These are phyloP conservation scores for Platygyra sinensis DNA, from an alignment of 64 coral and sea anemone species.

Conservation along the genomic window DNA sequence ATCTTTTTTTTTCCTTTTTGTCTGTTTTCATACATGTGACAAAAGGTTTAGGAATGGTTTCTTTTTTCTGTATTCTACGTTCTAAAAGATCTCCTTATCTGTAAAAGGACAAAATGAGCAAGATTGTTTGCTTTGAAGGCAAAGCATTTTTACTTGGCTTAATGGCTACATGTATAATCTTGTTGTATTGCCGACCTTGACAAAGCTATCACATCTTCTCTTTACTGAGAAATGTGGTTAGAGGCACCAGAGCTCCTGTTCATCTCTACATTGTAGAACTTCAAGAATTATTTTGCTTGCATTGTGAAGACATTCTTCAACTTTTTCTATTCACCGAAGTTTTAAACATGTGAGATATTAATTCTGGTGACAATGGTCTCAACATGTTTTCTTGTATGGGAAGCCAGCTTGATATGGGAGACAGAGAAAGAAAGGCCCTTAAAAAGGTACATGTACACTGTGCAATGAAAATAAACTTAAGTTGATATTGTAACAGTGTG, in stretches of 20 bases:
- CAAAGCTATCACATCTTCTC: too few species aligned
- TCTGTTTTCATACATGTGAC: not conserved
- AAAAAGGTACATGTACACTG: constrained; percentile 18
- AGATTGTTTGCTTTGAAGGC: not conserved
- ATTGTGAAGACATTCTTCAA: not conserved
- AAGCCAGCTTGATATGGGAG: constrained; percentile 5
- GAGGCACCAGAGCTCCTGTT: not conserved
- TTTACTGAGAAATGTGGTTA: not conserved
- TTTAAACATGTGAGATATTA: not conserved
- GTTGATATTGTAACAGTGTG: too few species aligned
- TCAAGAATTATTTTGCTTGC: not conserved
- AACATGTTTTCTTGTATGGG: constrained; percentile 49
- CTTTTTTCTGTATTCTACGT: not conserved
- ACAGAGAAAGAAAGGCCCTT: constrained; percentile 2
- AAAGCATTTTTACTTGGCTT: not conserved
- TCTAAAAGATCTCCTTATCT: not conserved
- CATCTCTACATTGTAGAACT: not conserved
- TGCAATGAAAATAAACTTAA: too few species aligned
- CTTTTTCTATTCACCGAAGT: not conserved
- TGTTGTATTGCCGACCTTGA: not conserved
- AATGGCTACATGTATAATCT: not conserved
- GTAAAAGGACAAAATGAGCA: not conserved
- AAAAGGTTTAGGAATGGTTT: too few species aligned
- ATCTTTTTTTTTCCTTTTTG: too few species aligned
- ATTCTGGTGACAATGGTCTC: constrained; percentile 9